Conservation (phyloP, 2,113 vertebrate genomes). For the Paratilapia polleni region DNA sequence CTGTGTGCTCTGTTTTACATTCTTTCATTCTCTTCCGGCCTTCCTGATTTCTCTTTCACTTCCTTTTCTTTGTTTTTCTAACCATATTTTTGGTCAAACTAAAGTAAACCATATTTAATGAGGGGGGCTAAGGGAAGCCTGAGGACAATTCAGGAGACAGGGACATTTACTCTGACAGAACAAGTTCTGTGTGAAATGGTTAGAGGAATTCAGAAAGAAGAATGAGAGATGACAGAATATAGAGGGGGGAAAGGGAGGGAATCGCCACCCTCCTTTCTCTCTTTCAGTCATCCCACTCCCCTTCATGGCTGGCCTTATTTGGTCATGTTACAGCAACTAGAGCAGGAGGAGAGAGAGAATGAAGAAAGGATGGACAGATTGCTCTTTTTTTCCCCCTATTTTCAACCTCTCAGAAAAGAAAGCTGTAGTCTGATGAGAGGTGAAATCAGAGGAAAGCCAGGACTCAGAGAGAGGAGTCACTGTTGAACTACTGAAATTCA, state of each 20-base stretch:
- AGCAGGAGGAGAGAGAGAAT: slow-evolving; percentile 53
- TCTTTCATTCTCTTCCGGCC: slow-evolving; percentile 51
- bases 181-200: slow-evolving; percentile 38
- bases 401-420: slow-evolving; percentile 46
- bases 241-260: slow-evolving; percentile 35
- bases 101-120: slow-evolving; percentile 41
- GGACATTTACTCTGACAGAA: slow-evolving; percentile 14
- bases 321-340: slow-evolving; percentile 81
- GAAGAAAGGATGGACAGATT: slow-evolving; percentile 69
- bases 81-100: slow-evolving; percentile 32
- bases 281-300: slow-evolving; percentile 64
- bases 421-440: slow-evolving; percentile 41
- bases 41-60: slow-evolving; percentile 64
- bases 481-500: slow-evolving; percentile 23
- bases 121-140: neutral
- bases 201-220: slow-evolving; percentile 51
- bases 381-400: slow-evolving; percentile 54
- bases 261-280: slow-evolving; percentile 66
- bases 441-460: slow-evolving; percentile 64
- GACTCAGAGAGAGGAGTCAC: slow-evolving; percentile 41
- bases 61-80: slow-evolving; percentile 80
- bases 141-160: slow-evolving; percentile 34
- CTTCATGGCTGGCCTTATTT: slow-evolving; percentile 87
- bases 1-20: slow-evolving; percentile 24
- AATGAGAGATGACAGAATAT: slow-evolving; percentile 63